Conservation (phyloP, 2,113 vertebrate genomes). For the Malurus alboscapulatus region DNA sequence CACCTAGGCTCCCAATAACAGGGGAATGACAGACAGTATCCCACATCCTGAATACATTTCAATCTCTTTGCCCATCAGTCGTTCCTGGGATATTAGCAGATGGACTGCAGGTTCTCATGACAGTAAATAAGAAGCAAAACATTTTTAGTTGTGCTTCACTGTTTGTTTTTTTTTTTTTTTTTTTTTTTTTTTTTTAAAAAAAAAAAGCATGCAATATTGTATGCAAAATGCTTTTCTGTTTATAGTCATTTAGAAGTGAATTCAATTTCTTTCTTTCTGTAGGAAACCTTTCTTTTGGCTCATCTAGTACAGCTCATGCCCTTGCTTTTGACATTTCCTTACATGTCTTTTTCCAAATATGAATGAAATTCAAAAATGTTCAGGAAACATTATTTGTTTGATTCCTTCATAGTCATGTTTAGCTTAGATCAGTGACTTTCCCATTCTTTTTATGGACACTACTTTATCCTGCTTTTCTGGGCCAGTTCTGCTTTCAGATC, state of each 20-base stretch:
- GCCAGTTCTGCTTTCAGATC: not conserved
- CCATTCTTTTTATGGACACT: not conserved
- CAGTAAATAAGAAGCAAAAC: not conserved
- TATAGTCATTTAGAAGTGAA: not conserved
- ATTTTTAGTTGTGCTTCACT: not conserved
- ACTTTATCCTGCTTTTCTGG: not conserved
- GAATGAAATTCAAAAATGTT: not conserved
- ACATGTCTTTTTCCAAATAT: not conserved
- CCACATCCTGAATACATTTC: not conserved
- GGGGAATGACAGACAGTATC: not conserved
- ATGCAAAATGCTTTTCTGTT: not conserved
- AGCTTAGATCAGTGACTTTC: not conserved
- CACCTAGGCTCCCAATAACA: not conserved
- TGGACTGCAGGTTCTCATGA: not conserved
- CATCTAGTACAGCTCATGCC: not conserved
- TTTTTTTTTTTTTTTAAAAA: not conserved
- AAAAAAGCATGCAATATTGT: not conserved
- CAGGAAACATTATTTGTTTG: not conserved
- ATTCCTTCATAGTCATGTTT: not conserved
- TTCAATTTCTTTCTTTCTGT: not conserved
- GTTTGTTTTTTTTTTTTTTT: not conserved
- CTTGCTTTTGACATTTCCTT: not conserved
- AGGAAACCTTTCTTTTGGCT: not conserved
- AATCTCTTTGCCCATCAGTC: not conserved
- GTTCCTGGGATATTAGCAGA: not conserved